A percentile compares a stretch with the other conserved stretches of the same genome.
These are phyloP conservation scores for Micrasema longulum DNA, from an alignment of 1,140 invertebrate genomes.

Conservation along the genomic window DNA sequence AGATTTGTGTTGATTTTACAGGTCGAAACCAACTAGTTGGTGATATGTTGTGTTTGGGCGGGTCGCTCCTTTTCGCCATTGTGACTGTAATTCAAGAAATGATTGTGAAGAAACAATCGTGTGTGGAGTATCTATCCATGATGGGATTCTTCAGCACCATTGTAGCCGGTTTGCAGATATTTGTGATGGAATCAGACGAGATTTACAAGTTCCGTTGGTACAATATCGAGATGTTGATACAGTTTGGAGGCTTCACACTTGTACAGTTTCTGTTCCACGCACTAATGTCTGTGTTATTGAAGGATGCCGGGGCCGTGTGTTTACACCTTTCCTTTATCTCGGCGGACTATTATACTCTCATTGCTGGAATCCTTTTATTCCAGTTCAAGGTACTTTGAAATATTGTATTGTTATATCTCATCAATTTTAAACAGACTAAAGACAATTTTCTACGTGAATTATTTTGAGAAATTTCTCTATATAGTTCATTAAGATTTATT, in stretches of 20 bases:
- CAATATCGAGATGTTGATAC: constrained; percentile 63
- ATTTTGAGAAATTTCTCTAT: no score
- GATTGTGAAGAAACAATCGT: constrained; percentile 82
- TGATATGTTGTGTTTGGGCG: constrained; percentile 86
- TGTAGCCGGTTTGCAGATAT: constrained; percentile 82
- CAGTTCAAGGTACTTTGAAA: constrained; percentile 79
- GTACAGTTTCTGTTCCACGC: constrained; percentile 83
- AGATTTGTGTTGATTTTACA: constrained; percentile 60
- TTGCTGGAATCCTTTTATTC: constrained; percentile 84
- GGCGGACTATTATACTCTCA: constrained; percentile 87
- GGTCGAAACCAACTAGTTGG: constrained; percentile 84
- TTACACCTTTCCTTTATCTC: constrained; percentile 86
- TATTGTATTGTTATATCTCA: no score
- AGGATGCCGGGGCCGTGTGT: constrained; percentile 83
- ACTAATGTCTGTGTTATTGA: constrained; percentile 80
- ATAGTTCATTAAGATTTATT: no score
- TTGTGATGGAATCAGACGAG: constrained; percentile 64
- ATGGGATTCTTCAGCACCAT: constrained; percentile 86
- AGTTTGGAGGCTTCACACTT: constrained; percentile 61
- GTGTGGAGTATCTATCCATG: constrained; percentile 87
- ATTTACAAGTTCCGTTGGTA: constrained; percentile 71
- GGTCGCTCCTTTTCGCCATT: constrained; percentile 84
- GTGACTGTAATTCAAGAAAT: constrained; percentile 88
- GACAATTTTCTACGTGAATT: no score
- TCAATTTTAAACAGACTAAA: no score